Conservation (phyloP, 2,797 vertebrate species). For the Gallirallus australis region DNA sequence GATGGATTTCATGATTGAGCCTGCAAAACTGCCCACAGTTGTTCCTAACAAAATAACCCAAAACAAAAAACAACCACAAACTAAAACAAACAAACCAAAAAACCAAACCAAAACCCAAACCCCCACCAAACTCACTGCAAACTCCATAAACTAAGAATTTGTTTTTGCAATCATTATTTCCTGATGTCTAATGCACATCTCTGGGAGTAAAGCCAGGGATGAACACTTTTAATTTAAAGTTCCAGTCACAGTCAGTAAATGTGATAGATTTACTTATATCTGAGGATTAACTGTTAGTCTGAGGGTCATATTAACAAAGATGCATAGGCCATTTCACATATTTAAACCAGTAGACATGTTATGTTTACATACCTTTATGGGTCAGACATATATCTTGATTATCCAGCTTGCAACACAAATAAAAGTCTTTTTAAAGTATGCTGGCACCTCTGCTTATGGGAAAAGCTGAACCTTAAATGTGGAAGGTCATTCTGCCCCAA, state of each 20-base stretch:
- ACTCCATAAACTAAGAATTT: background rate
- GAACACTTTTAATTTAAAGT: background rate
- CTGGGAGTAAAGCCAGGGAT: background rate
- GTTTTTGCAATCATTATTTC: background rate
- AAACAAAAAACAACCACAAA: background rate
- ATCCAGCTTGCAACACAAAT: background rate
- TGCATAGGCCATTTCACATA: background rate
- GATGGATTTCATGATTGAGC: background rate
- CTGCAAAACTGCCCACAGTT: background rate
- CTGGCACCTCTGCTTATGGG: accelerated
- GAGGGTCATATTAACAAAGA: background rate
- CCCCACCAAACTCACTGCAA: background rate
- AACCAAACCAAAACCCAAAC: no score
- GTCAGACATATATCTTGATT: background rate
- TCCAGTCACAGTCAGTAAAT: background rate
- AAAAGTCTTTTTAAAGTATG: background rate
- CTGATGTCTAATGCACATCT: background rate
- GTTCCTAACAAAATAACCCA: background rate
- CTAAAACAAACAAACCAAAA: no score
- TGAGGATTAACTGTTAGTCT: background rate
- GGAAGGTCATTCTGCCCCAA: background rate
- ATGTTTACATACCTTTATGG: background rate
- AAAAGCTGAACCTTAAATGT: background rate
- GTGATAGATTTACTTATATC: background rate
- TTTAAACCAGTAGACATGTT: background rate